Evolutionary conservation across 2,888 invertebrate species (phyloP), one percentile per base, ranked within the genome.

Genomic region (Drosophila anceps): DNA sequence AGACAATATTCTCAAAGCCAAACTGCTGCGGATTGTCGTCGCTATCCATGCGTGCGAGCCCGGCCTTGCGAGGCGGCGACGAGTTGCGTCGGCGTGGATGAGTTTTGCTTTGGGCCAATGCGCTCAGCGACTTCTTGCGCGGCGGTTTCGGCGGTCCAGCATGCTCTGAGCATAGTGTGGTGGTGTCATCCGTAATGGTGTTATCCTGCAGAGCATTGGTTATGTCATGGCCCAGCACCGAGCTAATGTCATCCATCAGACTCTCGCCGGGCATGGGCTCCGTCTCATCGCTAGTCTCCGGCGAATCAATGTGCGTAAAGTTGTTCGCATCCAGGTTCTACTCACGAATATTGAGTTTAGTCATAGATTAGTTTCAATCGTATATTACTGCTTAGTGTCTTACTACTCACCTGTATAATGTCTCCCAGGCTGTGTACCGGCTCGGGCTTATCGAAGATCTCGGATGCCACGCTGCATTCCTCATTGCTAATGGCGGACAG

Each of bases 291-390:
- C 96, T 96, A 13, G 95, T 94, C 93, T 97, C 97, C 0, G 97
- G 96, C 0, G 97, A 97, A 91, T 97, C 97, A 61, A 97, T 97
- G 88, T 97, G 97, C 13, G 95, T 95, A 58, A 97, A 96, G 60
- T 94, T 94, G 61, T 88, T 91, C 0, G 91, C 88, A 69, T 92
- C 92, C 10, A 92, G 79, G 60, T 77, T 94, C 94, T 88, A 93
- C 6, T 15, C 37, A 41, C 10, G 4, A 2, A n/a, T 8, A n/a
- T n/a, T 15, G 2, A 53, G 37, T 29, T 15, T 2, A 18, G 4
- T 29, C 9, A 33, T 7, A 8, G 2, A 24, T 15, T 27, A 29
- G 15, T n/a, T 13, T 39, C 3, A 9, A 24, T 18, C 13, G 7
- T 7, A 20, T 9, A 9, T 15, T 9, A 1, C 44, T 1, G 9